Conservation (phyloP, 2,797 vertebrate species). For the Fistularia tabacaria region DNA sequence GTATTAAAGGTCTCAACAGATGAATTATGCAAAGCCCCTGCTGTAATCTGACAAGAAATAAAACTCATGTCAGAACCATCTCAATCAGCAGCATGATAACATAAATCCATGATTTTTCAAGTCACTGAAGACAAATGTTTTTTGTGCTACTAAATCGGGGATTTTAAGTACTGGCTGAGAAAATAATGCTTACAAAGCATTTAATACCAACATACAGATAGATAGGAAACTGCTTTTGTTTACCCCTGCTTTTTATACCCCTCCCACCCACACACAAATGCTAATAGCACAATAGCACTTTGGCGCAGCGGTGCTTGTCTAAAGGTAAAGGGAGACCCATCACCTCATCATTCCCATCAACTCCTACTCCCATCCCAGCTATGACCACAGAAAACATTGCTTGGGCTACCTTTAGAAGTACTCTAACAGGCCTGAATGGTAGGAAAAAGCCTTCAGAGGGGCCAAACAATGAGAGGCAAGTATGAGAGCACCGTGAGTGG, state of each 20-base stretch:
- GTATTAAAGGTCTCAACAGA: no score
- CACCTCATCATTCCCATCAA: slow-evolving; percentile 81
- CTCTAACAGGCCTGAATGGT: slow-evolving; percentile 69
- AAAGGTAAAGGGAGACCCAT: slow-evolving; percentile 79
- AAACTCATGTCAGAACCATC: no score
- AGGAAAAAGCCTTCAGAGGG: slow-evolving; percentile 63
- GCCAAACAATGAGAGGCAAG: slow-evolving; percentile 63
- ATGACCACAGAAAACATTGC: slow-evolving; percentile 76
- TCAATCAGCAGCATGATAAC: no score
- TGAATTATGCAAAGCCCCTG: no score
- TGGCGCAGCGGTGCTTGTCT: slow-evolving; percentile 73
- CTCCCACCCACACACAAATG: slow-evolving; percentile 78
- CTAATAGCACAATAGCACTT: slow-evolving; percentile 80
- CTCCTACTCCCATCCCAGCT: slow-evolving; percentile 79
- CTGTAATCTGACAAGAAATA: no score
- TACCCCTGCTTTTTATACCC: slow-evolving; percentile 66
- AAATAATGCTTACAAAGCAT: slow-evolving; percentile 68
- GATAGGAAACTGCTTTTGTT: slow-evolving; percentile 72
- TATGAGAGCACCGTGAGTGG: slow-evolving; percentile 59
- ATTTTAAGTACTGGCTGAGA: slow-evolving; percentile 13
- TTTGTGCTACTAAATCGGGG: slow-evolving; percentile 7
- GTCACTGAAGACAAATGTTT: no score
- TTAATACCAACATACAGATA: slow-evolving; percentile 45
- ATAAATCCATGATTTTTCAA: no score
- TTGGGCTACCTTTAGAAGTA: slow-evolving; percentile 76